These are phyloP conservation scores for Sceloporus tristichus DNA, from an alignment of 2,113 vertebrate species.

Conservation along the genomic window DNA sequence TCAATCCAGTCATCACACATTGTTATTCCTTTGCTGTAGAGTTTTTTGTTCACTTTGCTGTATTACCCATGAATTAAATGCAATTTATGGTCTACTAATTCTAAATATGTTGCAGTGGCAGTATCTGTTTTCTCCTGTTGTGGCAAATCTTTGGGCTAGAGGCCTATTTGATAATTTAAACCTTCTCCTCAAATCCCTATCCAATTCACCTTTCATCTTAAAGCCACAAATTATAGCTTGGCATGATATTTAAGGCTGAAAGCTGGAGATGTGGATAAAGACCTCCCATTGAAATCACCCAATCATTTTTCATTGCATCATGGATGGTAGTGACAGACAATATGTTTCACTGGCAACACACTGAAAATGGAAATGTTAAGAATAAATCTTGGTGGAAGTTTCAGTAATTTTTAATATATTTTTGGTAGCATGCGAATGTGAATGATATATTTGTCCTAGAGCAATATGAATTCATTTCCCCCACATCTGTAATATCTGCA, in stretches of 20 bases:
- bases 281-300: conserved; percentile 56
- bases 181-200: conserved; percentile 26
- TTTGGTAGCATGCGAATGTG: conserved; percentile 81
- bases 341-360: conserved; percentile 76
- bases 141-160: conserved; percentile 40
- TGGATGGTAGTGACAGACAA: conserved; percentile 69
- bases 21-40: background rate
- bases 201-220: conserved; percentile 30
- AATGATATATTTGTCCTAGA: conserved; percentile 88
- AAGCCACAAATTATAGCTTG: conserved; percentile 45
- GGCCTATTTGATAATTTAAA: conserved; percentile 20
- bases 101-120: conserved; percentile 15
- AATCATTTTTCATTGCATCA: conserved; percentile 72
- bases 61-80: background rate
- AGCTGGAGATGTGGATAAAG: conserved; percentile 62
- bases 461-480: conserved; percentile 85
- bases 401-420: conserved; percentile 89
- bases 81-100: background rate
- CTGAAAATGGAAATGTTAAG: conserved; percentile 83
- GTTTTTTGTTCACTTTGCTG: background rate
- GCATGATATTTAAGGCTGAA: conserved; percentile 42
- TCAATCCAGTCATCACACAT: background rate
- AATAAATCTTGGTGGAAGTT: conserved; percentile 87
- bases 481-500: conserved; percentile 87
- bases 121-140: conserved; percentile 30